These are phyloP conservation scores for Apis florea DNA, from an alignment of 1,140 invertebrate species.

Conservation along the genomic window DNA sequence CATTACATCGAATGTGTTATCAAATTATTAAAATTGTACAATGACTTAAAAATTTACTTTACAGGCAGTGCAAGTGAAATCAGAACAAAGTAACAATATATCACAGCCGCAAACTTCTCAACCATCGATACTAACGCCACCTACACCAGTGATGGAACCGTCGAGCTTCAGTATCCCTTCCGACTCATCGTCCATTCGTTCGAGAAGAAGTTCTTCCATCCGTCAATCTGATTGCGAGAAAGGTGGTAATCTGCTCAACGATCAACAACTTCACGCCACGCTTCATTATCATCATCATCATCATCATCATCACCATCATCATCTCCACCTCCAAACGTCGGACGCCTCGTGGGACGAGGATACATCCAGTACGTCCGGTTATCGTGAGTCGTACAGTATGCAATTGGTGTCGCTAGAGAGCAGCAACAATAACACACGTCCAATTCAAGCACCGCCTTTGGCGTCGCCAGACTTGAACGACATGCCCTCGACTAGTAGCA, in stretches of 20 bases:
- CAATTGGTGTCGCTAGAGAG: constrained; percentile 80
- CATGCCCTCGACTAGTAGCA: constrained; percentile 82
- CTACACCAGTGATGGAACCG: constrained; percentile 66
- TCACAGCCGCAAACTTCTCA: constrained; percentile 36
- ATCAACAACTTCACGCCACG: constrained; percentile 53
- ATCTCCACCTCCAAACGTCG: constrained; percentile 65
- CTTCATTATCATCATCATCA: constrained; percentile 54
- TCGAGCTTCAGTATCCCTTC: constrained; percentile 67
- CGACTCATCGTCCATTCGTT: constrained; percentile 68
- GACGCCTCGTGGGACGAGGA: constrained; percentile 89
- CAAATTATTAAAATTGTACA: not conserved
- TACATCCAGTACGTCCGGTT: constrained; percentile 90
- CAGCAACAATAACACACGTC: constrained; percentile 74
- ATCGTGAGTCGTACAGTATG: constrained; percentile 84
- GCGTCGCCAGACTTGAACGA: constrained; percentile 83
- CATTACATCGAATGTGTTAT: too few species aligned
- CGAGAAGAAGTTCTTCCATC: constrained; percentile 57
- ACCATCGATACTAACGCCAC: constrained; percentile 65
- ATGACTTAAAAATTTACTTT: constrained; percentile 1
- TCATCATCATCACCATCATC: constrained; percentile 65
- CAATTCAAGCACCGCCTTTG: constrained; percentile 81
- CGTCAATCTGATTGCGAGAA: constrained; percentile 65
- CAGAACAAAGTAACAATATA: constrained; percentile 32
- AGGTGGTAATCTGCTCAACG: constrained; percentile 33
- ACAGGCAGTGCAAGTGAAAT: constrained; percentile 37